Conservation (phyloP, 2,113 vertebrate genomes). For the Limanda limanda region DNA sequence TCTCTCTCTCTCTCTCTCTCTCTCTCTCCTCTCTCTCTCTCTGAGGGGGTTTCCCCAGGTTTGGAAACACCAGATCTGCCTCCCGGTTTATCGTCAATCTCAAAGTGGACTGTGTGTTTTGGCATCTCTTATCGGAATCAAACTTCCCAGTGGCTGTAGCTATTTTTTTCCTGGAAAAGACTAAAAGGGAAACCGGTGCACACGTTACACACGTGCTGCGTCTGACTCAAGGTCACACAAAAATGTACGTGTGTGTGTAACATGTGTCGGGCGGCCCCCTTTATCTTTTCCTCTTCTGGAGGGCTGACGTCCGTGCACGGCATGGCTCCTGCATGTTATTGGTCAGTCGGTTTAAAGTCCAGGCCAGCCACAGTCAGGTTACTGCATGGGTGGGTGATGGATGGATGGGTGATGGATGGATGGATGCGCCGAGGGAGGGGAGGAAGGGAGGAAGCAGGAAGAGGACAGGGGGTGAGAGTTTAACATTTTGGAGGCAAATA, state of each 20-base stretch:
- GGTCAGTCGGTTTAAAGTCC: too few relatives aligned
- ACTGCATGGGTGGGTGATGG: constrained; percentile 1
- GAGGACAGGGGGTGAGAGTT: constrained; percentile 18
- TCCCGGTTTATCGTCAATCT: constrained; percentile 14
- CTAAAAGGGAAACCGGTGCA: constrained; percentile 37
- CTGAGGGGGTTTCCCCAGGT: constrained; percentile 23
- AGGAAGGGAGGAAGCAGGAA: neutral
- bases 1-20: neutral
- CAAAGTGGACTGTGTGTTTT: constrained; percentile 23
- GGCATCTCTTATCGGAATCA: constrained; percentile 33
- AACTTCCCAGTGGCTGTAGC: constrained; percentile 31
- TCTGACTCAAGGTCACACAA: constrained; percentile 49
- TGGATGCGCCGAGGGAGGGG: constrained; percentile 11
- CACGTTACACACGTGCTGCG: neutral
- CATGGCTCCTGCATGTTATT: neutral
- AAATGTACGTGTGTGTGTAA: constrained; percentile 3
- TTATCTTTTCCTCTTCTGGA: constrained; percentile 42
- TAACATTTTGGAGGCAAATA: constrained; percentile 25
- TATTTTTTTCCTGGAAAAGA: constrained; percentile 41
- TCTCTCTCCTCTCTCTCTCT: neutral
- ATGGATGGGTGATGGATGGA: constrained; percentile 35
- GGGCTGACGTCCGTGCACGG: constrained; percentile 8
- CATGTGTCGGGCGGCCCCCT: neutral
- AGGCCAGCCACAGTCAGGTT: too few relatives aligned
- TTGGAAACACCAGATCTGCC: constrained; percentile 28